These are phyloP conservation scores for Lates calcarifer DNA, from an alignment of 2,113 vertebrate species.

Conservation along the genomic window DNA sequence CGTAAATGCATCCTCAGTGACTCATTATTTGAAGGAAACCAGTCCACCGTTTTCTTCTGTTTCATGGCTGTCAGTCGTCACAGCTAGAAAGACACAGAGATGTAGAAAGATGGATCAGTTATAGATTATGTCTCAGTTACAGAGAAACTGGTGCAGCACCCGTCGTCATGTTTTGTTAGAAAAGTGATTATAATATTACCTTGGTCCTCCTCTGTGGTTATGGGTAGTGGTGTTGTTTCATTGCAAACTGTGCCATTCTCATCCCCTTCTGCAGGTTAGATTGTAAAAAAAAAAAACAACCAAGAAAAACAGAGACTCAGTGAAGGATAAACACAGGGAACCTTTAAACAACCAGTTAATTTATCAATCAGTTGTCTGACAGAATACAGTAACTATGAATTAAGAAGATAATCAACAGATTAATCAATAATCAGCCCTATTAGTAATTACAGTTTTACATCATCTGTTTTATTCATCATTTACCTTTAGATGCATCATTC, in stretches of 20 bases:
- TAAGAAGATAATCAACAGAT: not conserved
- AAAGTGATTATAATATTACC: slow-evolving; percentile 51
- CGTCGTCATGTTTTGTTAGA: not conserved
- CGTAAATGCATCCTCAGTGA: not conserved
- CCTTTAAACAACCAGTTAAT: not conserved
- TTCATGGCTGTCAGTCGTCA: slow-evolving; percentile 11
- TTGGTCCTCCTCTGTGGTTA: slow-evolving; percentile 52
- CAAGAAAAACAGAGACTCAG: not conserved
- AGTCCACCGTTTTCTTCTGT: slow-evolving; percentile 51
- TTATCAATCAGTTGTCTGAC: not conserved
- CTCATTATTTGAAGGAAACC: slow-evolving; percentile 73
- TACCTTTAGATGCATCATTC: slow-evolving; percentile 64
- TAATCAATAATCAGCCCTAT: not conserved
- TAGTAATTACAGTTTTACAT: not conserved
- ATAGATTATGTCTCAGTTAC: not conserved
- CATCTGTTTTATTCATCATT: not conserved
- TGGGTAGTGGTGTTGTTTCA: slow-evolving; percentile 62
- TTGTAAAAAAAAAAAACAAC: not conserved
- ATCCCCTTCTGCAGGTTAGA: slow-evolving; percentile 46
- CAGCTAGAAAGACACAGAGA: slow-evolving; percentile 40
- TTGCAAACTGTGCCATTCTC: slow-evolving; percentile 46
- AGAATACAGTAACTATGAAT: not conserved
- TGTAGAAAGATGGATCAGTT: not conserved
- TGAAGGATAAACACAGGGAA: not conserved
- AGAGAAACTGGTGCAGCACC: not conserved